Evolutionary conservation across 2,888 invertebrate genomes (phyloP).

Genomic region (Octodonta nipae): DNA sequence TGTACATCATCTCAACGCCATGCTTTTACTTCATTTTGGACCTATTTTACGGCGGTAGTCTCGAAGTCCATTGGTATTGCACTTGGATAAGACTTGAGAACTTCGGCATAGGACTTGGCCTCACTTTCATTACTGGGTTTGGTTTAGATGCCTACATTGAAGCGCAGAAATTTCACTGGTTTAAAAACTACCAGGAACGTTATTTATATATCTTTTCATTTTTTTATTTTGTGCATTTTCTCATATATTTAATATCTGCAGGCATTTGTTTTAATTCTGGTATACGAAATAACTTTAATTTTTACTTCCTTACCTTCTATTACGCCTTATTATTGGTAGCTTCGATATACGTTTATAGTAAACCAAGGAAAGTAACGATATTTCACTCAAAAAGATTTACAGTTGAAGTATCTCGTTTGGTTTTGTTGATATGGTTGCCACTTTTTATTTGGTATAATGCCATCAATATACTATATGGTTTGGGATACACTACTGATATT

Average conservation of each 20-base stretch:
- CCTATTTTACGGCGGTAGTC: conserved; percentile 8
- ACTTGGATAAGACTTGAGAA: conserved; percentile 12
- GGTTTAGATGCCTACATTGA: conserved; percentile 14
- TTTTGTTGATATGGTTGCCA: conserved; percentile 11
- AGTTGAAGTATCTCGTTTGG: no score
- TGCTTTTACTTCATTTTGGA: conserved; percentile 13
- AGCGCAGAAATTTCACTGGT: conserved; percentile 8
- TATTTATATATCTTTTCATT: conserved; percentile 12
- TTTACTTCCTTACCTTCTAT: conserved; percentile 13
- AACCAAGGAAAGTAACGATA: no score
- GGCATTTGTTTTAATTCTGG: conserved; percentile 13
- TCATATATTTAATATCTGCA: conserved; percentile 12
- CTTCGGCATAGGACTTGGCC: conserved; percentile 11
- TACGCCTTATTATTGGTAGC: conserved; percentile 5
- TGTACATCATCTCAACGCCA: conserved; percentile 14
- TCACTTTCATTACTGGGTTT: conserved; percentile 14
- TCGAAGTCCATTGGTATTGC: conserved; percentile 12
- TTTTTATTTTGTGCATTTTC: conserved; percentile 13
- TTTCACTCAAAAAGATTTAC: no score
- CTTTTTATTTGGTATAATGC: conserved; percentile 11
- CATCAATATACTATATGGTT: conserved; percentile 9
- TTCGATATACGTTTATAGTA: no score
- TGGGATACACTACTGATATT: conserved; percentile 6
- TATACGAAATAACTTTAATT: conserved; percentile 9
- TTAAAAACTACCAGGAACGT: conserved; percentile 12